Evolutionary conservation across 1,140 invertebrate genomes (phyloP).

Genomic region (Lutraria rhynchaena): DNA sequence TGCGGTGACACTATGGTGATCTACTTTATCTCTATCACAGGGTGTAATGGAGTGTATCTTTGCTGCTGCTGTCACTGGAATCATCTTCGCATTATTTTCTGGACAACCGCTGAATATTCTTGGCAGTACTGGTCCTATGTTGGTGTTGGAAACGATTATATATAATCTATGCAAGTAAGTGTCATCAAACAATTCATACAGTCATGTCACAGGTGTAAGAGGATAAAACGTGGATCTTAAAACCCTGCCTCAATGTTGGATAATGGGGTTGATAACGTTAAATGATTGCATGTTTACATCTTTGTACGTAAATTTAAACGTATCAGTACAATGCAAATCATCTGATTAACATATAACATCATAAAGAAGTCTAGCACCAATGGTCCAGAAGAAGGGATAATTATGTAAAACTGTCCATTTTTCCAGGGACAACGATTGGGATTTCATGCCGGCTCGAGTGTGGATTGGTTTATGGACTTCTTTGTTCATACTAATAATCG

Average conservation of each 20-base stretch:
- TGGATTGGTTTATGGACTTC: slow-evolving; percentile 98
- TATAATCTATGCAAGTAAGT: slow-evolving; percentile 95
- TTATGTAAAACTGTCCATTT: too few species aligned
- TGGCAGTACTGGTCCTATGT: slow-evolving; percentile 98
- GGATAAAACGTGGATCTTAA: too few species aligned
- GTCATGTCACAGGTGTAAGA: too few species aligned
- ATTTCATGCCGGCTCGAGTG: slow-evolving; percentile 95
- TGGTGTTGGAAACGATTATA: slow-evolving; percentile 95
- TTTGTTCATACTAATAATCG: slow-evolving; percentile 93
- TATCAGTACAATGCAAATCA: too few species aligned
- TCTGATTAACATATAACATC: too few species aligned
- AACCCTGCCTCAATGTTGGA: too few species aligned
- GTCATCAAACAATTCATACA: not conserved
- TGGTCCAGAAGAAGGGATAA: too few species aligned
- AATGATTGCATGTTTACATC: too few species aligned
- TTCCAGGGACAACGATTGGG: slow-evolving; percentile 87
- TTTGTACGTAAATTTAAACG: too few species aligned
- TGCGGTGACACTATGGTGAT: too few species aligned
- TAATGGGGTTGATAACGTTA: too few species aligned
- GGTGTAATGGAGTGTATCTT: slow-evolving; percentile 99
- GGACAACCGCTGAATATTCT: slow-evolving; percentile 99
- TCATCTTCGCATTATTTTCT: slow-evolving; percentile 97
- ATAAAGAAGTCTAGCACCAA: too few species aligned
- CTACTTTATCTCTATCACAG: slow-evolving; percentile 45
- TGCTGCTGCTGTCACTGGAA: slow-evolving; percentile 97